A percentile compares a stretch with the other conserved stretches of the same genome.
Conservation (phyloP, 2,888 invertebrate genomes). For the Trissonchulus latispiculum region DNA sequence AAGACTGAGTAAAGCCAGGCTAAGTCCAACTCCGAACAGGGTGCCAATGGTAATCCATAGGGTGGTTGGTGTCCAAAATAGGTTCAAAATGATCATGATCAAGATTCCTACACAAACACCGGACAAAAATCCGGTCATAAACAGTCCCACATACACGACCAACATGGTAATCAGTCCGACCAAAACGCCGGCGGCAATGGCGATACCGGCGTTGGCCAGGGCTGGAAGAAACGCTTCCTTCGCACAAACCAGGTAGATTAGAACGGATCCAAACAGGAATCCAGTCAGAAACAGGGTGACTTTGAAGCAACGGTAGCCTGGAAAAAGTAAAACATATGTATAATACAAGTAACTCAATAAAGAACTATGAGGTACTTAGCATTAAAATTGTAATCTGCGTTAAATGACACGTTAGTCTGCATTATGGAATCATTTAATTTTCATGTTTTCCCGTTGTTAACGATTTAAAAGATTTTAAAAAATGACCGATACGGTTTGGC, state of each 20-base stretch:
- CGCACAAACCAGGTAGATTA: slow-evolving; percentile 67
- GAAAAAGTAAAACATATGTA: slow-evolving; percentile 33
- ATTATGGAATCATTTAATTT: too few relatives aligned
- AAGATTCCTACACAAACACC: slow-evolving; percentile 52
- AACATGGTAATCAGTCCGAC: slow-evolving; percentile 70
- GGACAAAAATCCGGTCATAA: slow-evolving; percentile 67
- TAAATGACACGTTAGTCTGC: too few relatives aligned
- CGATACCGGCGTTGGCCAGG: slow-evolving; percentile 53
- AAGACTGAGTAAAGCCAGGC: slow-evolving; percentile 61
- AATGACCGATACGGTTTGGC: too few relatives aligned
- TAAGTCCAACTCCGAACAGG: slow-evolving; percentile 58
- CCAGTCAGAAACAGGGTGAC: slow-evolving; percentile 78
- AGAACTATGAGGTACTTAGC: background rate
- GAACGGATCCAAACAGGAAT: slow-evolving; percentile 68
- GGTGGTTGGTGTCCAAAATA: slow-evolving; percentile 53
- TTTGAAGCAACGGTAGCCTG: slow-evolving; percentile 78
- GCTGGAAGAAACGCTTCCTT: slow-evolving; percentile 62
- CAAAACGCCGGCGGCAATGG: slow-evolving; percentile 61
- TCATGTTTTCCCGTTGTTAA: too few relatives aligned
- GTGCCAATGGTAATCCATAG: slow-evolving; percentile 63
- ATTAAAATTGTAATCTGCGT: too few relatives aligned
- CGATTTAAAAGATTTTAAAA: too few relatives aligned
- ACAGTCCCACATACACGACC: slow-evolving; percentile 68
- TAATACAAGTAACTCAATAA: background rate
- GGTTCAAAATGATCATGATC: slow-evolving; percentile 50